These are phyloP conservation scores for Brachyalestes nurse DNA, from an alignment of 2,797 vertebrate genomes.

Conservation along the genomic window DNA sequence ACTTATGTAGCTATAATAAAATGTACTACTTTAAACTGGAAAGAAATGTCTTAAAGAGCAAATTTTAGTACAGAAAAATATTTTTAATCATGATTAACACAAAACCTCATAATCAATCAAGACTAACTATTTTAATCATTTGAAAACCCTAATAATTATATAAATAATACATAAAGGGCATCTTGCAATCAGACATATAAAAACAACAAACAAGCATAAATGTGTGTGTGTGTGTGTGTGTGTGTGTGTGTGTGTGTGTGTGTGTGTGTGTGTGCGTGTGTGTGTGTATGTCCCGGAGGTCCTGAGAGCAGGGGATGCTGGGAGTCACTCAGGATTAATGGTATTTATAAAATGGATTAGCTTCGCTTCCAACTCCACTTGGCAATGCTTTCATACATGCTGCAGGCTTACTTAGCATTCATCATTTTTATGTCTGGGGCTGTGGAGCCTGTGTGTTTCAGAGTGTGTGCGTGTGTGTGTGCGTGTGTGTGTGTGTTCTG, in stretches of 20 bases:
- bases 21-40: too few species aligned
- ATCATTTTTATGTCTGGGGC: constrained; percentile 77
- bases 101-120: too few species aligned
- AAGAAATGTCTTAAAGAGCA: too few species aligned
- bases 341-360: constrained; percentile 78
- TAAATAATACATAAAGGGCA: neutral
- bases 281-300: constrained; percentile 44
- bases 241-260: neutral
- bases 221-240: constrained; percentile 21
- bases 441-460: constrained; percentile 58
- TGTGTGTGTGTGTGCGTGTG: too few species aligned
- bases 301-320: constrained; percentile 55
- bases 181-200: neutral
- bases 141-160: too few species aligned
- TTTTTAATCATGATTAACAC: too few species aligned
- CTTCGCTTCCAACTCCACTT: constrained; percentile 69
- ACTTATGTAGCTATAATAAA: too few species aligned
- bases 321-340: constrained; percentile 73
- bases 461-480: constrained; percentile 40
- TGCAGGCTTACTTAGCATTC: constrained; percentile 74
- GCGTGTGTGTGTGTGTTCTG: constrained; percentile 49
- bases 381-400: constrained; percentile 72
- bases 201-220: neutral
- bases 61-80: too few species aligned
- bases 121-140: too few species aligned